Percentiles rank a stretch among this genome's conserved stretches.
phyloP scores from a whole-genome alignment of 2,888 invertebrate species.

The Strigamia maritima region DNA sequence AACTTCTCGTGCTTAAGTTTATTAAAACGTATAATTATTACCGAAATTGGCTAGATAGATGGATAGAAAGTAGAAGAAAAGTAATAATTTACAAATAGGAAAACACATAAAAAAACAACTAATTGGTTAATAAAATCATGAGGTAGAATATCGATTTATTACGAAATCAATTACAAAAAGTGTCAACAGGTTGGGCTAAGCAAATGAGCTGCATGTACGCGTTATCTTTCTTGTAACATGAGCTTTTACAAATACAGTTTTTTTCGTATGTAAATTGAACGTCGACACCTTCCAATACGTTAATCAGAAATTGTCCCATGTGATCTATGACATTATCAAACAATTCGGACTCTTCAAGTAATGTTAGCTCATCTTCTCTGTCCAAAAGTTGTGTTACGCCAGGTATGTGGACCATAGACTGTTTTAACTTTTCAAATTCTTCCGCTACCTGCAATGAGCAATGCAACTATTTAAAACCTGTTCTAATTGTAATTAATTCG shows the following conservation, averaged over 20 bases:
- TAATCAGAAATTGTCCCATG: background rate
- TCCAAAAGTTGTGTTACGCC: background rate
- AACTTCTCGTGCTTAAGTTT: too few relatives aligned
- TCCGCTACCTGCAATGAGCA: background rate
- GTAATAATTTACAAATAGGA: too few relatives aligned
- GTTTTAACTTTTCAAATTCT: background rate
- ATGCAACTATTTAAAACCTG: background rate
- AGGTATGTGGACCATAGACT: background rate
- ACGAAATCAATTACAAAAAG: background rate
- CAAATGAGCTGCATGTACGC: background rate
- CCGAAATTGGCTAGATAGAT: too few relatives aligned
- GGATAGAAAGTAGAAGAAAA: too few relatives aligned
- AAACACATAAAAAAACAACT: too few relatives aligned
- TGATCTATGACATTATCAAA: background rate
- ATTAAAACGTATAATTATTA: too few relatives aligned
- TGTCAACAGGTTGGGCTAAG: background rate
- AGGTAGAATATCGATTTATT: too few relatives aligned
- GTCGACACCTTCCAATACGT: background rate
- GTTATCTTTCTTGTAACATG: background rate
- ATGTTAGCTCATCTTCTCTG: background rate
- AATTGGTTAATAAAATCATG: background rate
- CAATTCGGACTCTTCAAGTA: background rate
- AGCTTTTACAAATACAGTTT: background rate
- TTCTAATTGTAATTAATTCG: background rate
- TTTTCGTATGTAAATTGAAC: constrained; percentile 1